These are phyloP conservation scores for Caerostris darwini DNA, from an alignment of 1,140 invertebrate genomes.

Conservation along the genomic window DNA sequence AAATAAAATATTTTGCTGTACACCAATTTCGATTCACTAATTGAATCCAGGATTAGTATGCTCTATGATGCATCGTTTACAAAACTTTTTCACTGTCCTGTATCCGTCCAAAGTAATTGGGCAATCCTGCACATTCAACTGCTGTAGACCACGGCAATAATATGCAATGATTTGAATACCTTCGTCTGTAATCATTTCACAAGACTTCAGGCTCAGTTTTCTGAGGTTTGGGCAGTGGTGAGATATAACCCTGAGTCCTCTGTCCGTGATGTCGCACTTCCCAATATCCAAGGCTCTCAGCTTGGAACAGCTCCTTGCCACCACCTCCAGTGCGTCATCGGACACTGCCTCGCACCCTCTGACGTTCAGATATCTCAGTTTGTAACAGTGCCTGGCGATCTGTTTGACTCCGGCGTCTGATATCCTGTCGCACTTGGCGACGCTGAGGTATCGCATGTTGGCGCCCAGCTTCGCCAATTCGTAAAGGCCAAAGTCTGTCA, in stretches of 20 bases:
- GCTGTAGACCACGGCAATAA: constrained; percentile 92
- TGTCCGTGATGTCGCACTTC: constrained; percentile 95
- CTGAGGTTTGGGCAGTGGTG: constrained; percentile 94
- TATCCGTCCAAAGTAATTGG: constrained; percentile 93
- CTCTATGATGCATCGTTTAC: constrained; percentile 94
- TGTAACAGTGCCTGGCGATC: constrained; percentile 93
- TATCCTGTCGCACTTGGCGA: constrained; percentile 91
- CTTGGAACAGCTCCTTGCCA: constrained; percentile 91
- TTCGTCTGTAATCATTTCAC: constrained; percentile 92
- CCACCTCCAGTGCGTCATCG: constrained; percentile 91
- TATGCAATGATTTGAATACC: constrained; percentile 91
- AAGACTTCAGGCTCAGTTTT: constrained; percentile 93
- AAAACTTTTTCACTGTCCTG: constrained; percentile 94
- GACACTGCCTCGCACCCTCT: constrained; percentile 95
- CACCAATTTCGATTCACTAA: constrained; percentile 81
- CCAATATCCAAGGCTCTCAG: constrained; percentile 93
- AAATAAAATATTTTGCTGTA: neutral
- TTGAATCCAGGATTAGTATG: constrained; percentile 96
- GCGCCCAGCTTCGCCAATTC: constrained; percentile 93
- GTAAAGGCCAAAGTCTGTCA: constrained; percentile 95
- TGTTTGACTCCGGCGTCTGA: constrained; percentile 93
- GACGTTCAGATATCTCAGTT: constrained; percentile 91
- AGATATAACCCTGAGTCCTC: constrained; percentile 91
- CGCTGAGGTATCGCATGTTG: constrained; percentile 91
- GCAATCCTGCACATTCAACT: constrained; percentile 95